Evolutionary conservation across 2,888 invertebrate species (phyloP), one percentile per base, ranked within the genome.

Genomic region (Xanthorhoe spadicearia): DNA sequence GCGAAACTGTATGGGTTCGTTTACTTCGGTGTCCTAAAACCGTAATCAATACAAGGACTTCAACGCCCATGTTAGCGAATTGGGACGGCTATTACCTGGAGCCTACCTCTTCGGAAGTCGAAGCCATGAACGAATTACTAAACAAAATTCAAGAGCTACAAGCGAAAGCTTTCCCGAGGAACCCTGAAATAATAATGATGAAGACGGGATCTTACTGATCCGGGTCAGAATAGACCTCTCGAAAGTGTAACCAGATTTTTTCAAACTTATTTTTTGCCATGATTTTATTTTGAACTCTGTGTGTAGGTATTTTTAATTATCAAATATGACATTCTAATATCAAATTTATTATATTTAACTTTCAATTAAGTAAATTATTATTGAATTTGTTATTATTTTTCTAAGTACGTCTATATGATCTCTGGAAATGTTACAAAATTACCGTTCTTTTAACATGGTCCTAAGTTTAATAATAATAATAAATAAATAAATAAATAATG

Each of bases 41-140:
- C 46, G 23, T 23, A 8, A 60, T 38, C 63, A 57, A 65, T 61
- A 63, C 60, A 64, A 17, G 62, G 64, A 61, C 52, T 15, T 17
- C 69, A 63, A 68, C 57, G 70, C 73, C 72, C 55, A 68, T 58
- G 58, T 61, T 52, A 59, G 62, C 51, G 17, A 48, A 74, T 73
- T 68, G 69, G 64, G 67, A 71, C 71, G 57, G 66, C 66, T 61
- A 75, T 78, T 77, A 75, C 70, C 72, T 48, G 28, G 28, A 38
- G 55, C 59, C 52, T 43, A 50, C 48, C 28, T 54, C 60, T 32
- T 69, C 67, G 72, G 67, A 76, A 74, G 68, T 54, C n/a, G 48
- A 49, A 49, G 18, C 59, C 61, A 56, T 66, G 64, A 64, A 61
- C 48, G 67, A 69, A 72, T 64, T 64, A 66, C 62, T 63, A 63